phyloP scores from a whole-genome alignment of 2,888 invertebrate genomes.

The Noctua pronuba region DNA sequence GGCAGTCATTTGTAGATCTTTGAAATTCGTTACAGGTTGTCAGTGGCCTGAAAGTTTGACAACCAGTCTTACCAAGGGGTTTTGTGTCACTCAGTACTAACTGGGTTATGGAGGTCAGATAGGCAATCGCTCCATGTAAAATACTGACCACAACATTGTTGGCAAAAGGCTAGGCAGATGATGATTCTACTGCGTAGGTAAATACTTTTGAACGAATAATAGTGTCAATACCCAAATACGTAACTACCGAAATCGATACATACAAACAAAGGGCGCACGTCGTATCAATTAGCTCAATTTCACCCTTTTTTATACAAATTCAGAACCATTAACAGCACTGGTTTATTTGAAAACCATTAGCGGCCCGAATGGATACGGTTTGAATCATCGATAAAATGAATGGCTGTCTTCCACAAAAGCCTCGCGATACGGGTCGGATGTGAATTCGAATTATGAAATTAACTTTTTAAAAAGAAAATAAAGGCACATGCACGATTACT shows the following conservation, averaged over 20 bases:
- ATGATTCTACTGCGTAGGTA: background rate
- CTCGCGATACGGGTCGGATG: constrained; percentile 73
- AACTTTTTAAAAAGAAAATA: constrained; percentile 68
- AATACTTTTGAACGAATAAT: background rate
- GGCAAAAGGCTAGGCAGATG: background rate
- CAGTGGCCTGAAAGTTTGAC: background rate
- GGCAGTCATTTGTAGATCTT: background rate
- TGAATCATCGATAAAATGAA: constrained; percentile 82
- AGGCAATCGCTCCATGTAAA: background rate
- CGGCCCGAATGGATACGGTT: constrained; percentile 79
- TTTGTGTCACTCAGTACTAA: background rate
- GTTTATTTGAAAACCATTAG: constrained; percentile 88
- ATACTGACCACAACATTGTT: background rate
- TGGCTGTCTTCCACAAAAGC: constrained; percentile 81
- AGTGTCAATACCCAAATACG: constrained; percentile 8
- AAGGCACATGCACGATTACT: constrained; percentile 45
- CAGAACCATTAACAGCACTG: constrained; percentile 80
- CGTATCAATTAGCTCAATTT: constrained; percentile 80
- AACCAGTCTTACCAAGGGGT: background rate
- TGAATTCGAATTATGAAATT: constrained; percentile 75
- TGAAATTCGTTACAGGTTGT: background rate
- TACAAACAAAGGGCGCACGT: constrained; percentile 63
- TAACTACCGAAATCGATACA: constrained; percentile 29
- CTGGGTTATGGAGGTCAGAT: background rate
- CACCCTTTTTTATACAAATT: constrained; percentile 78